phyloP scores from a whole-genome alignment of 2,888 invertebrate genomes.

The Vannuccia rotundouncinata region DNA sequence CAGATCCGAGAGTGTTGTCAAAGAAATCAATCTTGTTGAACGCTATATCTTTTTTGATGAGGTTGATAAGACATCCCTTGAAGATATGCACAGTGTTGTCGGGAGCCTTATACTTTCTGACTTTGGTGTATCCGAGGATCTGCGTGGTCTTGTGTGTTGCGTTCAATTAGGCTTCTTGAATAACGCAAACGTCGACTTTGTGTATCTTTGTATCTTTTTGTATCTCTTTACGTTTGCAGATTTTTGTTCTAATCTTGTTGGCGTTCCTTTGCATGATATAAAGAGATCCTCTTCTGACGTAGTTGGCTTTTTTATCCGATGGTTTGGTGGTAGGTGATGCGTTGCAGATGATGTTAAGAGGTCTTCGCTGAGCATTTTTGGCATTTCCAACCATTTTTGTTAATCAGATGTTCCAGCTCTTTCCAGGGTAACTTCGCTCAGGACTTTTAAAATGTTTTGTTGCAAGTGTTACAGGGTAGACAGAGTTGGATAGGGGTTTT shows the following conservation, averaged over 20 bases:
- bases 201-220: too few species aligned
- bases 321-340: not conserved
- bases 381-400: not conserved
- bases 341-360: not conserved
- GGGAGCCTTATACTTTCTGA: constrained; percentile 36
- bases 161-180: constrained; percentile 40
- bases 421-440: not conserved
- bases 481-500: not conserved
- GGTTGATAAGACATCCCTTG: not conserved
- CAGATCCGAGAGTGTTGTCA: not conserved
- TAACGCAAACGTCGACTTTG: constrained; percentile 40
- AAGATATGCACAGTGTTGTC: constrained; percentile 33
- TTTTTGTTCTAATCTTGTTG: constrained; percentile 41
- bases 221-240: too few species aligned
- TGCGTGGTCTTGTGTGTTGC: constrained; percentile 23
- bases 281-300: constrained; percentile 11
- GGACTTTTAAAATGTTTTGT: not conserved
- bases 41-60: constrained; percentile 21
- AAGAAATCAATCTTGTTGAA: not conserved
- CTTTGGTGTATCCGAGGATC: constrained; percentile 34
- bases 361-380: too few species aligned
- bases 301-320: not conserved
- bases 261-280: constrained; percentile 42
- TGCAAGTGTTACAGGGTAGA: constrained; percentile 17
- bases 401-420: not conserved